These are phyloP conservation scores for Elymnias hypermnestra DNA, from an alignment of 1,140 invertebrate genomes.

Conservation along the genomic window DNA sequence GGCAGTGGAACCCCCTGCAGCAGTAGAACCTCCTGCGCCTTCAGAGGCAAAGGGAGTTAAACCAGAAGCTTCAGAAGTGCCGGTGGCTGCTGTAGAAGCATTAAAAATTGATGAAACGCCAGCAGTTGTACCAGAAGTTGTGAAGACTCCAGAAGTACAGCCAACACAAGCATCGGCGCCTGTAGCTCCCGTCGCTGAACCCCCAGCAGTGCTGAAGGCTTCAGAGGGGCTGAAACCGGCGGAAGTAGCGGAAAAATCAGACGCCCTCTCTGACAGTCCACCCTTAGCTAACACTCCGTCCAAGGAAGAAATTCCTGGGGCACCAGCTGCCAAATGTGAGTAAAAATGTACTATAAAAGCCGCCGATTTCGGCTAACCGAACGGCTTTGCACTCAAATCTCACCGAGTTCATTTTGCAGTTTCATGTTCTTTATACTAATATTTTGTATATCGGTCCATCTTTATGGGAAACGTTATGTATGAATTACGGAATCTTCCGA, in stretches of 20 bases:
- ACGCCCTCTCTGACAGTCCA: slow-evolving; percentile 46
- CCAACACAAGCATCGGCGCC: background rate
- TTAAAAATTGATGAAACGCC: slow-evolving; percentile 15
- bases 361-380: slow-evolving; percentile 33
- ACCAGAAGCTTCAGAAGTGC: slow-evolving; percentile 11
- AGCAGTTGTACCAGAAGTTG: background rate
- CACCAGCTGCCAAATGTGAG: slow-evolving; percentile 64
- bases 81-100: slow-evolving; percentile 13
- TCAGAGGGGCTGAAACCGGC: slow-evolving; percentile 13
- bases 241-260: slow-evolving; percentile 36
- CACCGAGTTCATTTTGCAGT: slow-evolving; percentile 70
- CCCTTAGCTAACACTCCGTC: slow-evolving; percentile 58
- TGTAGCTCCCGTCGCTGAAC: background rate
- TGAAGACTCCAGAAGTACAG: background rate
- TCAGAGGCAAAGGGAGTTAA: slow-evolving; percentile 6
- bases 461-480: slow-evolving; percentile 31
- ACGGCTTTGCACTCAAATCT: slow-evolving; percentile 66
- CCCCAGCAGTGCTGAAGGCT: no score
- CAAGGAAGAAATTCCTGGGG: slow-evolving; percentile 47
- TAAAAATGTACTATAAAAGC: slow-evolving; percentile 29
- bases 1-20: no score
- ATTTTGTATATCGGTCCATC: slow-evolving; percentile 48
- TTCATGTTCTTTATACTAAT: slow-evolving; percentile 68
- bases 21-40: no score
- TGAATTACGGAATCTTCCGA: background rate